Evolutionary conservation across 2,113 vertebrate genomes (phyloP).

Genomic region (Hydropotes inermis): DNA sequence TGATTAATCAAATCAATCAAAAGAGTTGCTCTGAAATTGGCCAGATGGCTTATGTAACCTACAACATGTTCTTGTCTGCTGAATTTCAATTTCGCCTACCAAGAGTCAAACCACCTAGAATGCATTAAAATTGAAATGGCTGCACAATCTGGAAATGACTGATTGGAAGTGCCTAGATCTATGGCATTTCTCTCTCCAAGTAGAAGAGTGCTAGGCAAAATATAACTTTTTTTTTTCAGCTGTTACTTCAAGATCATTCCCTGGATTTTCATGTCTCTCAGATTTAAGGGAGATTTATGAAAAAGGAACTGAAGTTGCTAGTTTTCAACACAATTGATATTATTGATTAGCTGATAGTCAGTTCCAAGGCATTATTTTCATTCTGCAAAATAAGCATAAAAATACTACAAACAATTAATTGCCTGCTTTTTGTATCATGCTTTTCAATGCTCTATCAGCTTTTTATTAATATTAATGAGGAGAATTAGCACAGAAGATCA

Average conservation of each 20-base stretch:
- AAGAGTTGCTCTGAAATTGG: not conserved
- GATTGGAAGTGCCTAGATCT: not conserved
- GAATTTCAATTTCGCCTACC: not conserved
- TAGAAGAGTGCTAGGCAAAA: not conserved
- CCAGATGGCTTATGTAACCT: not conserved
- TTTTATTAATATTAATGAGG: conserved; percentile 86
- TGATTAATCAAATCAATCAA: not conserved
- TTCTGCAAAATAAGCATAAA: conserved; percentile 85
- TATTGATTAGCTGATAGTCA: conserved; percentile 83
- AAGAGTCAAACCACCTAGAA: not conserved
- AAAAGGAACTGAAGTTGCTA: conserved; percentile 67
- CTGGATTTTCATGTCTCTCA: conserved; percentile 58
- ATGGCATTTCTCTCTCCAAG: not conserved
- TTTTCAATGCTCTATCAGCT: conserved; percentile 79
- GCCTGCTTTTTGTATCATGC: conserved; percentile 70
- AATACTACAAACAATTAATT: conserved; percentile 85
- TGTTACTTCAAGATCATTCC: conserved; percentile 35
- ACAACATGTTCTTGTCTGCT: not conserved
- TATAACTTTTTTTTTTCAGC: not conserved
- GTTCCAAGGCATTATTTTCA: conserved; percentile 77
- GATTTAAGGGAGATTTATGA: conserved; percentile 47
- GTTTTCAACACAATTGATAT: conserved; percentile 75
- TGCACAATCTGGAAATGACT: not conserved
- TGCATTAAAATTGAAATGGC: not conserved
- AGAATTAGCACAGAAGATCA: conserved; percentile 83